Percentiles rank a stretch among this genome's conserved stretches.
Evolutionary conservation across 2,888 invertebrate species (phyloP).

Genomic region (Cabera pusaria): DNA sequence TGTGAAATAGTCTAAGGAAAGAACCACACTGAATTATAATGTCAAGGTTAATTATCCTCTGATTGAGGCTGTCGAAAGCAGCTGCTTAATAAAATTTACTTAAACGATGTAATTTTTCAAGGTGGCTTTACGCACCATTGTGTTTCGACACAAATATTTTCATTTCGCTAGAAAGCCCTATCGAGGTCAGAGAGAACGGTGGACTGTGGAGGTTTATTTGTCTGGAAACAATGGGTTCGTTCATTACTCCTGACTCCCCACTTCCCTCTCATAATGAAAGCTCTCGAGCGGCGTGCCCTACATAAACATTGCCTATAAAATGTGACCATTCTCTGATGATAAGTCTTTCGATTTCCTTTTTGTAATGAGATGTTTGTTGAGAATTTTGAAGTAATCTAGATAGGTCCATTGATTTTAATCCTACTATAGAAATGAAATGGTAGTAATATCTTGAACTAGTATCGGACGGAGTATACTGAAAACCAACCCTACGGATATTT

Average conservation of each 20-base stretch:
- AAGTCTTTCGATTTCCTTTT: not conserved
- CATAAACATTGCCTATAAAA: conserved; percentile 33
- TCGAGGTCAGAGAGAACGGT: conserved; percentile 35
- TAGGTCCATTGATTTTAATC: no score
- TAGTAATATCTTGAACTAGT: no score
- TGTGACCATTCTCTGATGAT: conserved; percentile 9
- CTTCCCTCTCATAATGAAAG: conserved; percentile 30
- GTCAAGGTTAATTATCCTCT: conserved; percentile 18
- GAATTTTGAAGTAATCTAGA: no score
- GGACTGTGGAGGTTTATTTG: conserved; percentile 36
- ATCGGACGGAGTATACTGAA: no score
- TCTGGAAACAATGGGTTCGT: conserved; percentile 40
- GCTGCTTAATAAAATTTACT: conserved; percentile 11
- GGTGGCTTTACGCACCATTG: conserved; percentile 11
- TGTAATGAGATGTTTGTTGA: no score
- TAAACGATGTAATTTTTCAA: conserved; percentile 12
- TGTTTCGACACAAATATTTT: conserved; percentile 19
- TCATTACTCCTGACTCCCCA: conserved; percentile 38
- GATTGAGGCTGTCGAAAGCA: conserved; percentile 16
- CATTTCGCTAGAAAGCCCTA: conserved; percentile 31
- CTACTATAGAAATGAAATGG: no score
- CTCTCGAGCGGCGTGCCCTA: conserved; percentile 22
- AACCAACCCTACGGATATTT: no score
- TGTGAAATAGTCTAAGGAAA: no score
- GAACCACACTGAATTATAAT: conserved; percentile 7